Percentiles rank a stretch among this genome's conserved stretches.
Evolutionary conservation across 2,888 invertebrate species (phyloP).

Genomic region (Erannis defoliaria): DNA sequence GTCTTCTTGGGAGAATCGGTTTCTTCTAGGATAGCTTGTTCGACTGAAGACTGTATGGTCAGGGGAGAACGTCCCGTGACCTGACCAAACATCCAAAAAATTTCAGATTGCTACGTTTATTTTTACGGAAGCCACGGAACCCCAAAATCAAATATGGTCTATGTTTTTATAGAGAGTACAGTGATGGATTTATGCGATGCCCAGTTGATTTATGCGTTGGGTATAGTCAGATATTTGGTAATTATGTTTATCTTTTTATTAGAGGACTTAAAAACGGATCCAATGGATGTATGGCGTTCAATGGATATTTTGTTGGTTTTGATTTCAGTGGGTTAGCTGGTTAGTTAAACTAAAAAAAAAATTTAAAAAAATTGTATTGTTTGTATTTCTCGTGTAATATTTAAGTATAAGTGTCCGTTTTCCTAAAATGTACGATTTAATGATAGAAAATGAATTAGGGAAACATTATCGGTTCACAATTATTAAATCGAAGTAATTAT

Average conservation of each 20-base stretch:
- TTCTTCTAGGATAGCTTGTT: too few species aligned
- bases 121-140: constrained; percentile 7
- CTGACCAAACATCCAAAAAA: too few species aligned
- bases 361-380: not conserved
- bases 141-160: constrained; percentile 38
- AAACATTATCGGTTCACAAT: too few species aligned
- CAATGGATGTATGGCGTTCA: constrained; percentile 2
- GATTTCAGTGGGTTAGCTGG: constrained; percentile 8
- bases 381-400: too few species aligned
- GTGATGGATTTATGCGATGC: constrained; percentile 46
- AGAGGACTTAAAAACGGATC: constrained; percentile 10
- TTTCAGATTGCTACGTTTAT: not conserved
- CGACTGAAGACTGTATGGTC: too few species aligned
- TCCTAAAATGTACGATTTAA: too few species aligned
- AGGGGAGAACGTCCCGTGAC: too few species aligned
- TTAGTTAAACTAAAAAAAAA: not conserved
- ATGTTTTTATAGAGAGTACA: constrained; percentile 35
- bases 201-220: constrained; percentile 41
- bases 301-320: constrained; percentile 11
- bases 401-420: too few species aligned
- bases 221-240: constrained; percentile 28
- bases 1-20: too few species aligned
- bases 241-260: constrained; percentile 23
- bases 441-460: too few species aligned
- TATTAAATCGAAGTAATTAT: too few species aligned